phyloP scores from a whole-genome alignment of 2,888 invertebrate genomes.

The Ferdinandea cuprea region DNA sequence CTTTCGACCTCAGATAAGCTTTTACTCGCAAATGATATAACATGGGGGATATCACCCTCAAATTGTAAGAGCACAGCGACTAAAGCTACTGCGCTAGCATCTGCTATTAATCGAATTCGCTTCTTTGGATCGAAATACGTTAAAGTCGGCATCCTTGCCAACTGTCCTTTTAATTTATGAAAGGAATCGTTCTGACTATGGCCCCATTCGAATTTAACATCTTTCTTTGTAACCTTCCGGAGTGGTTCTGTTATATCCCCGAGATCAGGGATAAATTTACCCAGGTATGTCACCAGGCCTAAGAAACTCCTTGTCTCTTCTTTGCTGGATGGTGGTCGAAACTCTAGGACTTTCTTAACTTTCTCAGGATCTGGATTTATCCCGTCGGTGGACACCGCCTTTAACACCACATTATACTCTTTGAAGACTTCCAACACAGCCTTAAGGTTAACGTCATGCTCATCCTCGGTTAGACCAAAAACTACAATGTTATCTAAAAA shows the following conservation, averaged over 20 bases:
- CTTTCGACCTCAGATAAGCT: slow-evolving; percentile 78
- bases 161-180: slow-evolving; percentile 7
- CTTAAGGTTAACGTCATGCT: too few species aligned
- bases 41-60: slow-evolving; percentile 72
- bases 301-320: too few species aligned
- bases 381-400: too few species aligned
- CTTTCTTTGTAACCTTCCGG: slow-evolving; percentile 46
- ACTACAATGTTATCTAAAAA: too few species aligned
- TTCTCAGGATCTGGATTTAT: too few species aligned
- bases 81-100: slow-evolving; percentile 35
- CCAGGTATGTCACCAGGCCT: too few species aligned
- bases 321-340: too few species aligned
- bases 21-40: slow-evolving; percentile 81
- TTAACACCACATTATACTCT: too few species aligned
- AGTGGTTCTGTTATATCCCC: slow-evolving; percentile 59
- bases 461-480: too few species aligned
- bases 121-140: slow-evolving; percentile 32
- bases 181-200: slow-evolving; percentile 56
- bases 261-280: too few species aligned
- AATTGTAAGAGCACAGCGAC: slow-evolving; percentile 12
- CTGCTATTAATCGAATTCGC: slow-evolving; percentile 28
- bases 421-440: too few species aligned
- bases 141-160: slow-evolving; percentile 28
- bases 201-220: slow-evolving; percentile 64
- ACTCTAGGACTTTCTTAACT: too few species aligned